Base-by-base conservation (phyloP, 2,113 vertebrate species). In the Passer domesticus region DNA sequence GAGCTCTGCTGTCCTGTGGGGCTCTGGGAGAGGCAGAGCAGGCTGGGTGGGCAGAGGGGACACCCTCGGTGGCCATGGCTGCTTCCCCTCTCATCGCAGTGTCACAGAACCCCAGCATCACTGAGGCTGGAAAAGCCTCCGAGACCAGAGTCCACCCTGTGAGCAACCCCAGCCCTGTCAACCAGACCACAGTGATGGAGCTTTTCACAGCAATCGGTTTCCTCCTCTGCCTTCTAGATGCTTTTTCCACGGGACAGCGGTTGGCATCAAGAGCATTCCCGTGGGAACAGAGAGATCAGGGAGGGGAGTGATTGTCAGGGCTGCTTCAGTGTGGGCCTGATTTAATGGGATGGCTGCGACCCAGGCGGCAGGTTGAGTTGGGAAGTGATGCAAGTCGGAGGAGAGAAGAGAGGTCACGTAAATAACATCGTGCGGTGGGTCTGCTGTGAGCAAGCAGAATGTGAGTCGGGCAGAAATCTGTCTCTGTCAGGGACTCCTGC, bases 361-460 rank as follows among this genome's bases (percentile, higher is more conserved):
- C 80, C 74, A 52, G 86, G 60, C 8, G 64, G 83, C 60, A 77
- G 86, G 69, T 17, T 55, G 83, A 90, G 83, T 1, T 13, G 72
- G 37, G 30, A 63, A 74, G 47, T 31, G 83, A 28, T 75, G 86
- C 69, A 78, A 66, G 67, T 67, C 8, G 2, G 68, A 66, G 77
- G 33, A 70, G 85, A 80, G 77, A 72, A 43, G 80, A 72, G 12
- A 83, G 94, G 91, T 94, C 83, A 62, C 13, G 2, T 89, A 84
- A 95, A 87, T 87, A 93, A 87, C 91, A 78, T 82, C 83, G 19
- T 3, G 14, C 80, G 52, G 53, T 0, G 24, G 49, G 92, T 87
- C 90, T 95, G n/a, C 89, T 95, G 89, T 68, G 83, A 95, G 91
- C 95, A 78, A 91, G 96, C 91, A 95, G 91, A 96, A 95, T 94